Conservation (phyloP, 1,140 invertebrate genomes). For the Arion vulgaris region DNA sequence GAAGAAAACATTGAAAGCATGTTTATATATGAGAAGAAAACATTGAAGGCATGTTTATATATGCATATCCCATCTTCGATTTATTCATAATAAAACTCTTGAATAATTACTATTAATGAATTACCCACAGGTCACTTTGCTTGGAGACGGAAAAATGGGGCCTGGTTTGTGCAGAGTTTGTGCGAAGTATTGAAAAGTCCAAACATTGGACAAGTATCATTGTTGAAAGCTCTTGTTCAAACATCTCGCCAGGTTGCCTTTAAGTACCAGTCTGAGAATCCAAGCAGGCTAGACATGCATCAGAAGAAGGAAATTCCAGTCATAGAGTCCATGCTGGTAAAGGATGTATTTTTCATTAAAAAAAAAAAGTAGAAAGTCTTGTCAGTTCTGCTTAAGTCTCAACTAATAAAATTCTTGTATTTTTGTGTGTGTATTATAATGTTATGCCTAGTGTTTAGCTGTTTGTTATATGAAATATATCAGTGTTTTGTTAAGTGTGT, state of each 20-base stretch:
- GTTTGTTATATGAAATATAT: no score
- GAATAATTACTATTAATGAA: no score
- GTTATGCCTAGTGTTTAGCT: no score
- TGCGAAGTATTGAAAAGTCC: slow-evolving; percentile 81
- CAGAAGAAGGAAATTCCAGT: slow-evolving; percentile 84
- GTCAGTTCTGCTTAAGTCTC: no score
- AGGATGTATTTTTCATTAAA: slow-evolving; percentile 28
- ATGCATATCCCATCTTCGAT: no score
- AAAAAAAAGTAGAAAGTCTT: no score
- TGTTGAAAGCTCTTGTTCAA: slow-evolving; percentile 86
- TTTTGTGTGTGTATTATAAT: no score
- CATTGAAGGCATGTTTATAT: no score
- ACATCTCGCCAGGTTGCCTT: slow-evolving; percentile 87
- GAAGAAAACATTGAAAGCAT: no score
- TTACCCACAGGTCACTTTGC: slow-evolving; percentile 85
- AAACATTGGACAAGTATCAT: slow-evolving; percentile 79
- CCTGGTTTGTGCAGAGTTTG: slow-evolving; percentile 96
- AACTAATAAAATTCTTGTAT: no score
- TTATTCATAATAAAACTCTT: not conserved
- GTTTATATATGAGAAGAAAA: no score
- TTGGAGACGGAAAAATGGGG: slow-evolving; percentile 91
- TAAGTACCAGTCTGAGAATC: slow-evolving; percentile 88
- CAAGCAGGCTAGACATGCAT: slow-evolving; percentile 84
- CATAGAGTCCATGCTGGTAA: slow-evolving; percentile 41
- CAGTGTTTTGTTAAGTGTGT: no score